A percentile compares a stretch with the other conserved stretches of the same genome.
phyloP scores from a whole-genome alignment of 2,888 invertebrate genomes.

The Rapana venosa region DNA sequence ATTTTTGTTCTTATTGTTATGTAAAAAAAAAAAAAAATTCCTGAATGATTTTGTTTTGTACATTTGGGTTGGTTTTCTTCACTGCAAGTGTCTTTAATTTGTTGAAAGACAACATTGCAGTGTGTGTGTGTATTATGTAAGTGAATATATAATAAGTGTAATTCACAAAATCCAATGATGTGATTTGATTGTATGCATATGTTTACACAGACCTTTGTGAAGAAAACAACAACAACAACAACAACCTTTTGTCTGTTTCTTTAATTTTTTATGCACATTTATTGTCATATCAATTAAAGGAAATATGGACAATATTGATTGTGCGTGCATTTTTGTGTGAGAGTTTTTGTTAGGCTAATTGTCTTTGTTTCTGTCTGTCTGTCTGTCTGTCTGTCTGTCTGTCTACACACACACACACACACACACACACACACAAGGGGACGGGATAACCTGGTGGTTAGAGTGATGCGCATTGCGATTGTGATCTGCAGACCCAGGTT shows the following conservation, averaged over 20 bases:
- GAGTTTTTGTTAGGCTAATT: background rate
- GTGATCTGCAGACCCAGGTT: too few species aligned
- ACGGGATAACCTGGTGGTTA: too few species aligned
- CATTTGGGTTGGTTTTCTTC: background rate
- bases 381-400: background rate
- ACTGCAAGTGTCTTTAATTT: background rate
- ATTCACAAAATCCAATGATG: too few species aligned
- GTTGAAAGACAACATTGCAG: background rate
- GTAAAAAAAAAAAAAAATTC: background rate
- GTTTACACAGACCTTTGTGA: too few species aligned
- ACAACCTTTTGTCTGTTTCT: background rate
- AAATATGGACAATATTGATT: background rate
- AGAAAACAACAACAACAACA: too few species aligned
- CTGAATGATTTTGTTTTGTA: background rate
- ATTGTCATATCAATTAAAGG: constrained; percentile 4
- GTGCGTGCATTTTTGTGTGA: too few species aligned
- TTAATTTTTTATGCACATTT: background rate
- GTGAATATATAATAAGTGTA: too few species aligned
- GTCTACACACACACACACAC: too few species aligned
- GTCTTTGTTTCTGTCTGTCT: background rate
- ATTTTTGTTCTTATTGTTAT: too few species aligned
- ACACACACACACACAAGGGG: too few species aligned
- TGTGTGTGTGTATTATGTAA: background rate
- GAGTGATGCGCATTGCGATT: too few species aligned
- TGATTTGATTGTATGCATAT: too few species aligned